These are phyloP conservation scores for Lytechinus variegatus DNA, from an alignment of 35 echinoderm and acorn worm genomes.

Conservation along the genomic window DNA sequence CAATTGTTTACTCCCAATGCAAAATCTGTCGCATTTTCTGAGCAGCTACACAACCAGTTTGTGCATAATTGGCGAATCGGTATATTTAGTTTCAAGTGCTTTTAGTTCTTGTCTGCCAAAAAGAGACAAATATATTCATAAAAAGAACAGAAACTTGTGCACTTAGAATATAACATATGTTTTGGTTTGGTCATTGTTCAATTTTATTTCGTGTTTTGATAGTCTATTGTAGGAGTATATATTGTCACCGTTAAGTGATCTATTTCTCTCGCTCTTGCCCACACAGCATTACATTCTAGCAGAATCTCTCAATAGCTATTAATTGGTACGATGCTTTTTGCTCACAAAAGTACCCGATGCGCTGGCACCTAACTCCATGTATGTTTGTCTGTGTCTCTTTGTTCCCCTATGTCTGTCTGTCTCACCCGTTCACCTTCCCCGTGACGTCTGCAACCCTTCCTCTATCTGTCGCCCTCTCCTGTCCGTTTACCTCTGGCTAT, in stretches of 20 bases:
- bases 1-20: too few species aligned
- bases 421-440: not conserved
- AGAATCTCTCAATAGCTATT: not conserved
- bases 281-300: not conserved
- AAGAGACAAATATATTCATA: too few species aligned
- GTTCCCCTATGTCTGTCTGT: not conserved
- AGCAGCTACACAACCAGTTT: too few species aligned
- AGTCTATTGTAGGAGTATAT: not conserved
- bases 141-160: too few species aligned
- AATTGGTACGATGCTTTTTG: not conserved
- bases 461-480: not conserved
- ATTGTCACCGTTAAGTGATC: not conserved
- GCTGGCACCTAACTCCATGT: not conserved
- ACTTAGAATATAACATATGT: too few species aligned
- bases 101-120: too few species aligned
- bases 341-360: not conserved
- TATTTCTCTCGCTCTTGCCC: not conserved
- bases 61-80: too few species aligned
- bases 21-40: too few species aligned
- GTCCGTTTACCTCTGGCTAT: not conserved
- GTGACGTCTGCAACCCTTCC: constrained; percentile 18
- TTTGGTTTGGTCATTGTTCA: not conserved
- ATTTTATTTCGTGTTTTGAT: not conserved
- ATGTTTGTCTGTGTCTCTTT: constrained; percentile 23
- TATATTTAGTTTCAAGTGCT: too few species aligned